Evolutionary conservation across 1,140 invertebrate genomes (phyloP).

Genomic region (Pogonomyrmex barbatus): DNA sequence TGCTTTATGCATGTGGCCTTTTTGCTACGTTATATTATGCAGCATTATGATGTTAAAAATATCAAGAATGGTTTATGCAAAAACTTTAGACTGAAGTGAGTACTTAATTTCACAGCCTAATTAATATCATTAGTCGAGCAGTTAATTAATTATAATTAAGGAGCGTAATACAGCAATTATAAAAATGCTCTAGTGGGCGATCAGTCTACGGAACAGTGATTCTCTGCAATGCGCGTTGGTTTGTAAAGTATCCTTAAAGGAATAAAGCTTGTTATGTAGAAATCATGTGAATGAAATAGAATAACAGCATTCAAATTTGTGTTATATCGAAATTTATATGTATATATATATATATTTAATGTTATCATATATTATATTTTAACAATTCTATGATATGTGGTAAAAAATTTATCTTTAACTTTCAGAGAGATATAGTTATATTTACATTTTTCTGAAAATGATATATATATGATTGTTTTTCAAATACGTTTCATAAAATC

Average conservation of each 20-base stretch:
- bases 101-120: conserved; percentile 84
- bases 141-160: conserved; percentile 85
- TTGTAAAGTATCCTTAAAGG: conserved; percentile 60
- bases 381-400: background rate
- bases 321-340: conserved; percentile 20
- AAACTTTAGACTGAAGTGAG: conserved; percentile 64
- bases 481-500: conserved; percentile 16
- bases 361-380: background rate
- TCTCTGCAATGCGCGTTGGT: conserved; percentile 64
- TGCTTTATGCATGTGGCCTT: conserved; percentile 22
- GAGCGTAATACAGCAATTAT: conserved; percentile 83
- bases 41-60: conserved; percentile 46
- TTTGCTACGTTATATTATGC: conserved; percentile 11
- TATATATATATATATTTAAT: background rate
- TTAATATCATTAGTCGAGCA: conserved; percentile 83
- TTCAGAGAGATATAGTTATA: conserved; percentile 10
- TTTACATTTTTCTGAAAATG: background rate
- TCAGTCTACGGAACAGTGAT: conserved; percentile 81
- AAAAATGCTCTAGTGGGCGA: conserved; percentile 74
- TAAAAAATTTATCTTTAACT: background rate
- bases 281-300: conserved; percentile 9
- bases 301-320: background rate
- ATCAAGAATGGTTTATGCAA: conserved; percentile 59
- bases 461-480: background rate
- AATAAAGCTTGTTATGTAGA: conserved; percentile 46